phyloP scores from a whole-genome alignment of 1,140 invertebrate genomes.

The Eciton burchellii region DNA sequence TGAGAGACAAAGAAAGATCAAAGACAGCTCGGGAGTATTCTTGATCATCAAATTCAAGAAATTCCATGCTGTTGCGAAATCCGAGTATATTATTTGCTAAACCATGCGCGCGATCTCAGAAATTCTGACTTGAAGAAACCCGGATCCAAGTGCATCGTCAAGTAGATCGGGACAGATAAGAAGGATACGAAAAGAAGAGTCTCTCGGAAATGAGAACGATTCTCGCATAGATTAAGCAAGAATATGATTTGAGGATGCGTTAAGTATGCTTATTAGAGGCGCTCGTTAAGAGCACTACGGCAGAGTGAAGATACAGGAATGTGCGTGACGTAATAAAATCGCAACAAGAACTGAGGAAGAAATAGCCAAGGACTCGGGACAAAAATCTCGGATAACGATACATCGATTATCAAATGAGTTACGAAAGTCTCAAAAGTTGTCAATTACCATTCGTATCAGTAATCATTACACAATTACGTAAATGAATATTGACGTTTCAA shows the following conservation, averaged over 20 bases:
- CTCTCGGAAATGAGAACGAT: not conserved
- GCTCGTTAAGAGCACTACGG: not conserved
- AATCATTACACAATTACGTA: slow-evolving; percentile 3
- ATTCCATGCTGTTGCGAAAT: slow-evolving; percentile 31
- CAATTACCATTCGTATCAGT: slow-evolving; percentile 4
- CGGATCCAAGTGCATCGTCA: slow-evolving; percentile 33
- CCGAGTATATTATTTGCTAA: slow-evolving; percentile 42
- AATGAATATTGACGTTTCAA: not conserved
- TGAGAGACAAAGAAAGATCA: no score
- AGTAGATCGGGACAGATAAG: slow-evolving; percentile 29
- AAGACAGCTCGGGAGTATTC: slow-evolving; percentile 20
- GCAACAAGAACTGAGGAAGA: slow-evolving; percentile 4
- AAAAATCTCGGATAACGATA: not conserved
- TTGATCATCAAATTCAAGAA: slow-evolving; percentile 38
- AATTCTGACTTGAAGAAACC: slow-evolving; percentile 58
- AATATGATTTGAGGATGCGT: slow-evolving; percentile 12
- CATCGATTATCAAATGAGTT: not conserved
- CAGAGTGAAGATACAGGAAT: slow-evolving; percentile 2
- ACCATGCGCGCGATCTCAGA: slow-evolving; percentile 44
- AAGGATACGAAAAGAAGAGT: slow-evolving; percentile 3
- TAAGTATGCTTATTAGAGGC: slow-evolving; percentile 36
- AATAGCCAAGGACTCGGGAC: not conserved
- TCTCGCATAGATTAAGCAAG: slow-evolving; percentile 8
- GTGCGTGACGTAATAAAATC: slow-evolving; percentile 4
- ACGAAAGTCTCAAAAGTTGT: not conserved